Evolutionary conservation across 1,140 invertebrate species (phyloP), one percentile per base, ranked within the genome.

Genomic region (Drosophila mauritiana): DNA sequence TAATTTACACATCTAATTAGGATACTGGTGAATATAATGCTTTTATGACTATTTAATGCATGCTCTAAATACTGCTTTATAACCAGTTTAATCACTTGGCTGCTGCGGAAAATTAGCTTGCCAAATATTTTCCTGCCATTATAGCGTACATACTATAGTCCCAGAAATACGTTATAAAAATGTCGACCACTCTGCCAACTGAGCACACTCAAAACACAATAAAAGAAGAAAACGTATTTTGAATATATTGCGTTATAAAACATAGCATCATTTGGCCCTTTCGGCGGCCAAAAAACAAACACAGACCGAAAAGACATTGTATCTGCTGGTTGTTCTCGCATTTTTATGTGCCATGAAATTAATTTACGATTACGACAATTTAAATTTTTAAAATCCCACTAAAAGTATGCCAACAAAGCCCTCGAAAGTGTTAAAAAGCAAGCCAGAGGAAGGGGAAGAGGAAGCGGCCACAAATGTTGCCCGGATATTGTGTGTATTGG

Each of bases 311-410:
- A 58, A 76, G 17, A 63, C 59, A 82, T 78, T 80, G 81, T 75
- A 62, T 58, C 31, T 27, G 57, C 48, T 27, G 22, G 11, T 40
- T 52, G 25, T 36, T 61, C 52, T 31, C 25, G 72, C 46, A 54
- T 72, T 90, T 91, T 91, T 91, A 91, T 91, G 90, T 73, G 74
- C 90, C 85, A 91, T 91, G 85, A 91, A 91, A 91, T 91, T 91
- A 91, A 91, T 91, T 91, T 91, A 91, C 85, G 90, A 90, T 89
- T 89, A 90, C 85, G 90, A 91, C 78, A 91, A 91, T 85, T 91
- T 91, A 89, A 88, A 91, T 91, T 91, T 91, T 91, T 91, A 91
- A 91, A 88, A 84, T 78, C 64, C 65, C 77, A 89, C 84, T 89
- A 89, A 89, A 89, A 89, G 84, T 88, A 89, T 89, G 84, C 79